Conservation (phyloP, 2,797 vertebrate genomes). For the Pipistrellus nathusii region DNA sequence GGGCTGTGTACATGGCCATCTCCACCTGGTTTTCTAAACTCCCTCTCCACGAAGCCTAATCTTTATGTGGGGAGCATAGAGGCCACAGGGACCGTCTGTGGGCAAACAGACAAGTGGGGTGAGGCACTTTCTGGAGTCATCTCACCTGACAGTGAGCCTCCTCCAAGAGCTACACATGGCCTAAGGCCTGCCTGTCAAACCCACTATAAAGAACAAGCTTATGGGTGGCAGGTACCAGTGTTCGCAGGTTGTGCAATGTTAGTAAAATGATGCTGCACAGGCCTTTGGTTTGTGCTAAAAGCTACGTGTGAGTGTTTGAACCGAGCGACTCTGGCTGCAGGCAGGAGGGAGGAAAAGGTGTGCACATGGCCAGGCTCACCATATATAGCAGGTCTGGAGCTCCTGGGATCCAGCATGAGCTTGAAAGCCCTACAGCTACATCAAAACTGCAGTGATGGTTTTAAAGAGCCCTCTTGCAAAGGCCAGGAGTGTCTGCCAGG, state of each 20-base stretch:
- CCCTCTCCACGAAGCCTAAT: constrained; percentile 35
- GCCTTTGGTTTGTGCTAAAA: constrained; percentile 23
- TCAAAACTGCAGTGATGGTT: not conserved
- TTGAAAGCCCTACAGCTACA: constrained; percentile 30
- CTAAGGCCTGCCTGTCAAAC: constrained; percentile 38
- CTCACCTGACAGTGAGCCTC: constrained; percentile 47
- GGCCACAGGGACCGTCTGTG: constrained; percentile 7
- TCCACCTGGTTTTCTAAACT: constrained; percentile 71
- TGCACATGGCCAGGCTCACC: constrained; percentile 41
- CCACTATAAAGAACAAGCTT: constrained; percentile 46
- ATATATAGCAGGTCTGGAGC: constrained; percentile 61
- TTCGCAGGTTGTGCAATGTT: constrained; percentile 34
- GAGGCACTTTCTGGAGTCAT: constrained; percentile 67
- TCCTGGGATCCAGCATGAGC: constrained; percentile 37
- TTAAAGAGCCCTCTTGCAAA: constrained; percentile 53
- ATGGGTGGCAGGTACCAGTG: constrained; percentile 20
- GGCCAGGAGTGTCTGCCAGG: not conserved
- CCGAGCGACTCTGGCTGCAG: not conserved
- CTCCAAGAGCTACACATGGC: constrained; percentile 51
- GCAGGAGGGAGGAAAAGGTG: not conserved
- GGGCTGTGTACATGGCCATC: constrained; percentile 65
- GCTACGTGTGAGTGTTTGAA: not conserved
- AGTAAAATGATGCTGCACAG: constrained; percentile 48
- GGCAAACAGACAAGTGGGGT: constrained; percentile 56
- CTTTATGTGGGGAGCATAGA: not conserved